Base-by-base conservation (phyloP, 2,113 vertebrate species). In the Sus scrofa region DNA sequence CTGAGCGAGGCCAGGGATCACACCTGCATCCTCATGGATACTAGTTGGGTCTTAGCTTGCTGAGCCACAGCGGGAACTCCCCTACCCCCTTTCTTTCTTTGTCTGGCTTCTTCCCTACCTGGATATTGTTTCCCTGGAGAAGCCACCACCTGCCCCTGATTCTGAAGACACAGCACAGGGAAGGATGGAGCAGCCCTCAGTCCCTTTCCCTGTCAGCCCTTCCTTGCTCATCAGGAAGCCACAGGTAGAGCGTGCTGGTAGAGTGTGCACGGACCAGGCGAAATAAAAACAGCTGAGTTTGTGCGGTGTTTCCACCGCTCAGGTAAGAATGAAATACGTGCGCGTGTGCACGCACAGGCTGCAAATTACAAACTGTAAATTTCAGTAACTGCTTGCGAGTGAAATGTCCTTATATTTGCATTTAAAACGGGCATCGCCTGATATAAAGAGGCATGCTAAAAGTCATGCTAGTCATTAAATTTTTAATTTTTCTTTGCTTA, bases 401-500 rank as follows among this genome's bases (percentile, higher is more conserved):
- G 85, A 86, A 86, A 71, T 50, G n/a, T 26, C 52, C 54, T 44
- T 58, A 14, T 24, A 58, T 58, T 70, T 95, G 58, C 60, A 75
- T 90, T 94, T 74, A 87, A 91, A 83, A 79, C 60, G 11, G n/a
- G 26, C 67, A 75, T 77, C 16, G 22, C 26, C 62, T 24, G 34
- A 26, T 19, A 20, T 77, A 68, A 63, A 86, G 85, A 56, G 37
- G 44, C 93, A 77, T 1, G 13, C 54, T 86, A 82, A 81, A 83
- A 93, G 44, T 52, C 54, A 52, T 20, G 44, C 44, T 60, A n/a
- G 62, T 86, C 32, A 68, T 82, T 86, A 75, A 75, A 89, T 75
- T 94, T 82, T 52, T 32, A 78, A 87, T 24, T 84, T 84, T 94
- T 58, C 63, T 96, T 95, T 75, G 30, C 86, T 96, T 85, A 79